Percentiles rank a stretch among this genome's conserved stretches.
Conservation (phyloP, 2,888 invertebrate genomes). For the Glyphotaelius pellucidus region DNA sequence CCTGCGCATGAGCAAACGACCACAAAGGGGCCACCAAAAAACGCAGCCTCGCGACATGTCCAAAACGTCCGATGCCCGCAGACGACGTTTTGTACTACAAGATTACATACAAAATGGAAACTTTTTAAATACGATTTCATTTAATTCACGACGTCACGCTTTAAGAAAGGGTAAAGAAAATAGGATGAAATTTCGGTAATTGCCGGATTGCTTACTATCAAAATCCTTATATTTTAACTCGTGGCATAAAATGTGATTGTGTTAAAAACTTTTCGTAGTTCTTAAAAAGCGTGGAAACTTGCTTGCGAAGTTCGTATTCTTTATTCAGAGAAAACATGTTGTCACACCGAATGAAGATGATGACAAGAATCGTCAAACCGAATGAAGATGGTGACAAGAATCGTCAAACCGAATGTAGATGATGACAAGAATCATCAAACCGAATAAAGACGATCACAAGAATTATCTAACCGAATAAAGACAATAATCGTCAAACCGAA, state of each 20-base stretch:
- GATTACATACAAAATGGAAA: neutral
- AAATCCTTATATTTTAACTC: neutral
- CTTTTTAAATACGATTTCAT: neutral
- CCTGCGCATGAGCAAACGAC: neutral
- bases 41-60: constrained; percentile 13
- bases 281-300: neutral
- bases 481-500: neutral
- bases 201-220: neutral
- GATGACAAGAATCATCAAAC: neutral
- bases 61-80: constrained; percentile 2
- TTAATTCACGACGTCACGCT: too few species aligned
- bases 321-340: neutral
- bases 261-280: neutral
- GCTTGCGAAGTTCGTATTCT: neutral
- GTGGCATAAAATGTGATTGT: neutral
- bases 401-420: neutral
- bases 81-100: constrained; percentile 2
- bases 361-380: neutral
- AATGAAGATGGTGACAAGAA: neutral
- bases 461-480: neutral
- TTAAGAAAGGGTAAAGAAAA: neutral
- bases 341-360: neutral
- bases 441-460: neutral
- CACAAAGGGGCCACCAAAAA: constrained; percentile 8
- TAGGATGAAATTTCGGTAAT: neutral